Evolutionary conservation across 2,888 invertebrate species (phyloP).

Genomic region (Leptinotarsa haldemani): DNA sequence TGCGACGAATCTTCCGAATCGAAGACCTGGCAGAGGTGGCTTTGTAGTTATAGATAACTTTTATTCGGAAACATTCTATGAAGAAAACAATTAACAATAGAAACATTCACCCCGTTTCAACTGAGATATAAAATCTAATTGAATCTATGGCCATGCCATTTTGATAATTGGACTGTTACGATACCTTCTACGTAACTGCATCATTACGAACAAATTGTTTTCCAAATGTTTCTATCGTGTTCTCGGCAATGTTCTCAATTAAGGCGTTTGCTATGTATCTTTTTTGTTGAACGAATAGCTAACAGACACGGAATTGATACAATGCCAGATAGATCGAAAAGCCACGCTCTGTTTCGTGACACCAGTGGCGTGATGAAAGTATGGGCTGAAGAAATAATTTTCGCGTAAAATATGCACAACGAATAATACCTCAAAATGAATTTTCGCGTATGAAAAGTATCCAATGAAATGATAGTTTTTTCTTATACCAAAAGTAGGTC

Average conservation of each 20-base stretch:
- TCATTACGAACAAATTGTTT: conserved; percentile 25
- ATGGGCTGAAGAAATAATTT: neutral
- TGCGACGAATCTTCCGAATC: no score
- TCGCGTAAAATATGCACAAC: no score
- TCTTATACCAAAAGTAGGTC: no score
- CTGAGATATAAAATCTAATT: neutral
- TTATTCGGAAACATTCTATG: neutral
- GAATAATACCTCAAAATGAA: no score
- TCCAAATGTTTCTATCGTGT: conserved; percentile 14
- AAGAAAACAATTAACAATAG: neutral
- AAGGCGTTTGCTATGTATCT: conserved; percentile 10
- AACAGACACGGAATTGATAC: conserved; percentile 18
- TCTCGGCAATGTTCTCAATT: conserved; percentile 8
- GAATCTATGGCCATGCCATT: neutral
- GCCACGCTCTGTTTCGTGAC: conserved; percentile 33
- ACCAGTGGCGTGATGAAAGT: neutral
- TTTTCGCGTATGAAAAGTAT: no score
- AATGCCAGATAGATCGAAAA: conserved; percentile 16
- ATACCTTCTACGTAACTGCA: conserved; percentile 17
- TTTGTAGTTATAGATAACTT: neutral
- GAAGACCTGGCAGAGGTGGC: no score
- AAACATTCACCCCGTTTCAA: neutral
- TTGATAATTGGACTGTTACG: conserved; percentile 9
- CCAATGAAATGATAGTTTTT: no score
- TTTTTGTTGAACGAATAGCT: conserved; percentile 24